A percentile compares a stretch with the other conserved stretches of the same genome.
phyloP scores from a whole-genome alignment of 2,113 vertebrate genomes.

The Cardinalis cardinalis region DNA sequence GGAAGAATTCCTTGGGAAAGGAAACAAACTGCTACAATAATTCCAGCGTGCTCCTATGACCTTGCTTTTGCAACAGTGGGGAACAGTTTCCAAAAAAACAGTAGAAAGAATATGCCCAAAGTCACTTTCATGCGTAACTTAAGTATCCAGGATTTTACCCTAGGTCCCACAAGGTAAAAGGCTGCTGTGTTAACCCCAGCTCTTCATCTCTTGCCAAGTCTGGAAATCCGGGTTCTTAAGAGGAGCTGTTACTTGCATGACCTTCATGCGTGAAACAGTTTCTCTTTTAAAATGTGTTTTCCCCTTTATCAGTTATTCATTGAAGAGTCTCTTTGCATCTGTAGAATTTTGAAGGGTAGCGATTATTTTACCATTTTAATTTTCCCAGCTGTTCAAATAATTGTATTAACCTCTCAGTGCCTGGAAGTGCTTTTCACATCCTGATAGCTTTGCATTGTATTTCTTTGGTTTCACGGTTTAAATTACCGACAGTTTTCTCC shows the following conservation, averaged over 20 bases:
- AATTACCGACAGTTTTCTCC: neutral
- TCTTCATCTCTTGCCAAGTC: constrained; percentile 28
- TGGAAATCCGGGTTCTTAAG: constrained; percentile 40
- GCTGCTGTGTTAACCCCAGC: constrained; percentile 8
- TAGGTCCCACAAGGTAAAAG: neutral
- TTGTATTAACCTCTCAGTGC: constrained; percentile 69
- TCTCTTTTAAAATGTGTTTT: constrained; percentile 60
- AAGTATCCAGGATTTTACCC: neutral
- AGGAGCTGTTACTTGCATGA: constrained; percentile 54
- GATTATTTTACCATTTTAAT: constrained; percentile 75
- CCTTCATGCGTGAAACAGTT: constrained; percentile 66
- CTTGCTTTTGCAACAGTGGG: neutral
- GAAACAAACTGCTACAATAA: neutral
- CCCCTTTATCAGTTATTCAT: constrained; percentile 73
- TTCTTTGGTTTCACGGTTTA: constrained; percentile 17
- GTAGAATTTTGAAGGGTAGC: constrained; percentile 68
- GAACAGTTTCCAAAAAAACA: neutral
- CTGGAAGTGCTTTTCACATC: constrained; percentile 56
- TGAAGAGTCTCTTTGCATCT: constrained; percentile 69
- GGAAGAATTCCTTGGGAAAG: neutral
- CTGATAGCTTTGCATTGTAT: constrained; percentile 27
- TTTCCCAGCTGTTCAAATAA: constrained; percentile 72
- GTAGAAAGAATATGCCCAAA: neutral
- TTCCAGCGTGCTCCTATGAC: neutral
- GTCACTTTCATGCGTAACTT: neutral